phyloP scores from a whole-genome alignment of 2,113 vertebrate genomes.

The Tamias sibiricus region DNA sequence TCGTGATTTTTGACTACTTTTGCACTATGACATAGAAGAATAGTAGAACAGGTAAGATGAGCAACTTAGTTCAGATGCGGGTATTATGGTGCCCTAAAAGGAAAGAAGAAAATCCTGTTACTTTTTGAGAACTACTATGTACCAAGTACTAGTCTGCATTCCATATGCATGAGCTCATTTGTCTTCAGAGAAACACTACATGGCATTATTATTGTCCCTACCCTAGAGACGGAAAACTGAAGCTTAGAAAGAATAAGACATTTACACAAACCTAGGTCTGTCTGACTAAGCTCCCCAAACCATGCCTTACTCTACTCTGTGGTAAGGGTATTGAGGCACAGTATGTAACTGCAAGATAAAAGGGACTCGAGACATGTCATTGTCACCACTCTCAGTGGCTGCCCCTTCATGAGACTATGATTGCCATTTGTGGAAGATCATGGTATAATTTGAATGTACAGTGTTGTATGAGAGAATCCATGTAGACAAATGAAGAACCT shows the following conservation, averaged over 20 bases:
- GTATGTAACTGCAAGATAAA: neutral
- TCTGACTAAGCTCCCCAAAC: neutral
- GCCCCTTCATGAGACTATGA: neutral
- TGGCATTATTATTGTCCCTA: neutral
- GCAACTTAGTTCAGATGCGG: neutral
- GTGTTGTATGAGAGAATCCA: neutral
- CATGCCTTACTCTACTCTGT: neutral
- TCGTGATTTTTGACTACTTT: neutral
- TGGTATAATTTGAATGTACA: neutral
- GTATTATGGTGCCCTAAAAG: neutral
- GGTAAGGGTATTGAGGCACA: neutral
- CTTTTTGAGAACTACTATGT: neutral
- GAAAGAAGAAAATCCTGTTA: neutral
- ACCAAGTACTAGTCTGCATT: neutral
- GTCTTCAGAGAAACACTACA: neutral
- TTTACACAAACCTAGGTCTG: neutral
- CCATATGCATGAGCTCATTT: no score
- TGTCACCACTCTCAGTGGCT: neutral
- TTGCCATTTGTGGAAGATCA: neutral
- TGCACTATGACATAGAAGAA: neutral
- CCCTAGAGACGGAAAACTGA: neutral
- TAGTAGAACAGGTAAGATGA: neutral
- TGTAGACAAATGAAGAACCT: slow-evolving; percentile 55
- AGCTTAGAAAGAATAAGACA: neutral
- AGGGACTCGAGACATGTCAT: neutral